Conservation (phyloP, 2,888 invertebrate genomes). For the Phytoseiulus persimilis region DNA sequence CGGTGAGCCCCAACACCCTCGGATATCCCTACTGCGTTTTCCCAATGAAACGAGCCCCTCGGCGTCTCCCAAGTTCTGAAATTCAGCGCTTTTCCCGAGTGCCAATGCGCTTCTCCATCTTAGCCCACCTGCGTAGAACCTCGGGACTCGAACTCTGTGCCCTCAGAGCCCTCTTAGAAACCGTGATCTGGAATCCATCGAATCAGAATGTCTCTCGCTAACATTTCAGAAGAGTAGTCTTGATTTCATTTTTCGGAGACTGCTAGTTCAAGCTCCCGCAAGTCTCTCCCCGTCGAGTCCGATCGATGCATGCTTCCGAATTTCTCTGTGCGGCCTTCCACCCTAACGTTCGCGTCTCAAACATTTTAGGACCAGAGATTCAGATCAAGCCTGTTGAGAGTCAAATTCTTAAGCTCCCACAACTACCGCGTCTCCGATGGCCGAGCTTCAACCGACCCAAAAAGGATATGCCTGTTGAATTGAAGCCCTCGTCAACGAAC, state of each 20-base stretch:
- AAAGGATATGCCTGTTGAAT: constrained; percentile 9
- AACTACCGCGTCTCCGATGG: constrained; percentile 14
- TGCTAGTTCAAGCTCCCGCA: neutral
- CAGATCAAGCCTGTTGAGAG: neutral
- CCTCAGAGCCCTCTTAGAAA: too few species aligned
- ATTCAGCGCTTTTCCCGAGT: too few species aligned
- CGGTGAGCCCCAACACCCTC: neutral
- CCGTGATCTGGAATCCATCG: neutral
- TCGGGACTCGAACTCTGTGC: too few species aligned
- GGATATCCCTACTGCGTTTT: neutral
- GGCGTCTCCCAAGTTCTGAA: too few species aligned
- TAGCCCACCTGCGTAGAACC: too few species aligned
- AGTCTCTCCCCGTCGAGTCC: neutral
- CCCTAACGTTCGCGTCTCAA: neutral
- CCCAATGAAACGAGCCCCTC: neutral
- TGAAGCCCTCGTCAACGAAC: neutral
- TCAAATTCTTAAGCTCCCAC: constrained; percentile 11
- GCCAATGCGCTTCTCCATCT: too few species aligned
- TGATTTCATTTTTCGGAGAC: neutral
- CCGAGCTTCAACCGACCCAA: constrained; percentile 7
- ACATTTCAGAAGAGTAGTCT: too few species aligned
- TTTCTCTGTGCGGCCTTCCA: too few species aligned
- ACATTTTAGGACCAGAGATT: neutral
- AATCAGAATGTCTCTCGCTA: neutral
- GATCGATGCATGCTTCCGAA: neutral